Base-by-base conservation (phyloP, 2,113 vertebrate species). In the Orthonyx spaldingii region DNA sequence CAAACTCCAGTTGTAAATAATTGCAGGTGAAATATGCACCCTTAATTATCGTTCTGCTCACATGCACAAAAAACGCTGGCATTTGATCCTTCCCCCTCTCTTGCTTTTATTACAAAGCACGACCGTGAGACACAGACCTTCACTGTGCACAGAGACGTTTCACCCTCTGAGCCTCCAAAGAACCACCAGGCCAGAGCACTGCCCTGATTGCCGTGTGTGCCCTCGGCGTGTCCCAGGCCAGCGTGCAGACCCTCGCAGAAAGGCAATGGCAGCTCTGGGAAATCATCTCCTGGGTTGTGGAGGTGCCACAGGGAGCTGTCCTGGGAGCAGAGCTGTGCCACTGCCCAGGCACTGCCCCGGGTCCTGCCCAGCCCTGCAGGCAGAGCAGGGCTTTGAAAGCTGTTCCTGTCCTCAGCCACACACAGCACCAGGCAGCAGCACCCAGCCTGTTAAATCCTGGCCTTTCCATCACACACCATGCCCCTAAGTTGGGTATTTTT, bases 131-230 rank as follows among this genome's bases (percentile, higher is more conserved):
- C 89, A 33, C 2, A 63, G 7, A 53, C 39, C 60, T 23, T 63
- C 55, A 9, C 39, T 46, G 64, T 50, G 65, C 87, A 46, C 87
- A 30, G 72, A 66, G 69, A 57, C 41, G 26, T 92, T 89, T 91
- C 35, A 59, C 66, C 94, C 79, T 95, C 83, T 71, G 76, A 93
- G 89, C 93, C 91, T 92, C 84, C 81, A 68, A 89, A 89, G 95
- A 77, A 96, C 79, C 69, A 89, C 30, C 70, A 84, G 91, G 87
- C 65, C 91, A 84, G 28, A 92, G 83, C 72, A 96, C 88, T 42
- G 88, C 92, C 95, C 94, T 71, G 75, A 69, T 94, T 94, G 66
- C 56, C 16, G 70, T 66, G 64, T 71, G 41, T 90, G 81, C 79
- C 33, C 65, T 78, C 89, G n/a, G 74, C 4, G 61, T 41, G 60